Evolutionary conservation across 2,113 vertebrate species (phyloP).

Genomic region (Pachypanchax playfairii): DNA sequence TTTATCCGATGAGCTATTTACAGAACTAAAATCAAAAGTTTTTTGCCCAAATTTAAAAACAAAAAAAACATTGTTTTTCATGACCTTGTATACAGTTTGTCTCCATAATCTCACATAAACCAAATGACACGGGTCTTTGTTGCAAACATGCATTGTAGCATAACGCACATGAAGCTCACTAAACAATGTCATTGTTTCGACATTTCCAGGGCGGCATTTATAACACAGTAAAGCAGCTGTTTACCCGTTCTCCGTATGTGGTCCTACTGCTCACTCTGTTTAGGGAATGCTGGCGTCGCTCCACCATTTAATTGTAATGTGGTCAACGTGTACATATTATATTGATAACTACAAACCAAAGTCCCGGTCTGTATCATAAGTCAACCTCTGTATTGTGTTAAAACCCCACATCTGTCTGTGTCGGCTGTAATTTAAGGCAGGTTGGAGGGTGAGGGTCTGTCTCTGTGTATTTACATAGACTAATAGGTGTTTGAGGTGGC

Average conservation of each 20-base stretch:
- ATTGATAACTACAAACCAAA: neutral
- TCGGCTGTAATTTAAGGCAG: neutral
- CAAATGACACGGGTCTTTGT: conserved; percentile 9
- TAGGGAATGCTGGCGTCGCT: conserved; percentile 27
- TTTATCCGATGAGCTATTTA: conserved; percentile 18
- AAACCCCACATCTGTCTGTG: conserved; percentile 1
- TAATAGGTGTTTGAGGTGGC: conserved; percentile 58
- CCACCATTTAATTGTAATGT: neutral
- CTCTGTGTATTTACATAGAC: conserved; percentile 55
- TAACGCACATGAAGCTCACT: conserved; percentile 22
- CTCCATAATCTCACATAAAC: conserved; percentile 33
- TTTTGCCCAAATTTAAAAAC: neutral
- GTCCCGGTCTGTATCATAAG: neutral
- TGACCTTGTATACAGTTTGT: conserved; percentile 24
- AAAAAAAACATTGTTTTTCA: conserved; percentile 24
- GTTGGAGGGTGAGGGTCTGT: conserved; percentile 24
- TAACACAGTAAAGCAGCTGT: conserved; percentile 31
- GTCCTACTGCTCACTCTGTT: conserved; percentile 21
- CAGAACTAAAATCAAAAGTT: neutral
- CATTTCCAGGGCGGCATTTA: conserved; percentile 59
- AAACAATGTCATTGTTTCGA: conserved; percentile 43
- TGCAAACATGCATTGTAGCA: conserved; percentile 39
- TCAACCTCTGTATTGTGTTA: neutral
- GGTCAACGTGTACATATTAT: conserved; percentile 5
- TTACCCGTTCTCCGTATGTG: conserved; percentile 8